Evolutionary conservation across 2,888 invertebrate genomes (phyloP), one percentile per base, ranked within the genome.

Genomic region (Hirtodrosophila confusa): DNA sequence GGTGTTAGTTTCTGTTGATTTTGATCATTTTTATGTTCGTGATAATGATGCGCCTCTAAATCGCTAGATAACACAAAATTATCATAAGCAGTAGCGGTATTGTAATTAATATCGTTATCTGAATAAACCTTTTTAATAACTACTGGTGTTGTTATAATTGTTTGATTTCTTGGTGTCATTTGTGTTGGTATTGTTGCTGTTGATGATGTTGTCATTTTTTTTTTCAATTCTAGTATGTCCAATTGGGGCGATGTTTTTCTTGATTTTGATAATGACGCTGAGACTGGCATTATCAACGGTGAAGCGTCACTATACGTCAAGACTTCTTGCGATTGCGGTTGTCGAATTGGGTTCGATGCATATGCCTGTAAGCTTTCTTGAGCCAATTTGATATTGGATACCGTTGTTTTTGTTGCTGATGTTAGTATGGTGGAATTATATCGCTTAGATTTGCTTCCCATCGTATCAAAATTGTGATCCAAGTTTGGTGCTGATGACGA

Each of bases 391-490:
- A 49, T 60, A 62, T 64, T 53, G 45, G 39, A 61, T 47, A 58
- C 31, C 58, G 56, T 45, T 64, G 53, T 12, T 56, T 55, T 36
- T 56, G 62, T 12, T 60, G 50, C 6, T 55, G 66, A 8, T 48
- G 72, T 17, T 54, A 41, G 29, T 40, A 24, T 55, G 51, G 44
- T 60, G 44, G 11, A 35, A 41, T n/a, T 50, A 63, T 50, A 56
- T 60, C 37, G 55, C 53, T 35, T 53, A 54, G 49, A 50, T 57
- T 80, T 68, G 69, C 79, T 78, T 88, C 80, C 78, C 89, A 89
- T 90, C 89, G 90, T 90, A 89, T 90, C 90, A 90, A 89, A 89
- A 88, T 90, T 89, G 76, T 90, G 90, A 86, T 90, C 89, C 83
- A 89, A 85, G 60, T 89, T 88, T 74, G 89, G 88, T 87, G 88